These are phyloP conservation scores for Nematopogon swammerdamellus DNA, from an alignment of 2,888 invertebrate genomes.

Conservation along the genomic window DNA sequence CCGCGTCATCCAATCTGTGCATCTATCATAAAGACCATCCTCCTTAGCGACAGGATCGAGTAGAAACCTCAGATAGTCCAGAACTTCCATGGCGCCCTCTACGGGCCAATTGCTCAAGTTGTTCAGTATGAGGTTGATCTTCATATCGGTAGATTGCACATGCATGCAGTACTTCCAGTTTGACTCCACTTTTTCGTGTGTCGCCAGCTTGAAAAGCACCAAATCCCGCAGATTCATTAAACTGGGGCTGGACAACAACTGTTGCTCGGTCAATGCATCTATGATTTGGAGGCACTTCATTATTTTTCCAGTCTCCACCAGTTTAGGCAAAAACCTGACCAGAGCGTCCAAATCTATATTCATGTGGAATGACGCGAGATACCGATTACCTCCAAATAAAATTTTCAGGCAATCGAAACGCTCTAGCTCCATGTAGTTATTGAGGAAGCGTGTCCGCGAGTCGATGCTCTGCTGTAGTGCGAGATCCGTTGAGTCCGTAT, in stretches of 20 bases:
- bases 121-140: conserved; percentile 48
- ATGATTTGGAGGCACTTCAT: conserved; percentile 50
- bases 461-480: conserved; percentile 49
- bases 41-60: conserved; percentile 35
- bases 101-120: conserved; percentile 56
- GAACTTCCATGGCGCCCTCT: conserved; percentile 48
- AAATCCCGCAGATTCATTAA: conserved; percentile 56
- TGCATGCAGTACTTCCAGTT: conserved; percentile 51
- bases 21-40: conserved; percentile 35
- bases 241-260: conserved; percentile 45
- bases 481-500: conserved; percentile 48
- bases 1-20: conserved; percentile 57
- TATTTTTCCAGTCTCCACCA: conserved; percentile 41
- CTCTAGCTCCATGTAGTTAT: conserved; percentile 56
- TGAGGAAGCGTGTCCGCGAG: conserved; percentile 56
- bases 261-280: conserved; percentile 56
- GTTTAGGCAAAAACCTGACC: conserved; percentile 45
- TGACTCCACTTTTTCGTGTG: conserved; percentile 39
- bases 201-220: conserved; percentile 56
- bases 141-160: conserved; percentile 46
- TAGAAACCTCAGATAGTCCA: conserved; percentile 46
- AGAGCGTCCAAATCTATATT: conserved; percentile 48
- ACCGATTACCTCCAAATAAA: conserved; percentile 55
- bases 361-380: conserved; percentile 58
- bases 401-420: conserved; percentile 51